Evolutionary conservation across 2,888 invertebrate genomes (phyloP).

Genomic region (Melanchra persicariae): DNA sequence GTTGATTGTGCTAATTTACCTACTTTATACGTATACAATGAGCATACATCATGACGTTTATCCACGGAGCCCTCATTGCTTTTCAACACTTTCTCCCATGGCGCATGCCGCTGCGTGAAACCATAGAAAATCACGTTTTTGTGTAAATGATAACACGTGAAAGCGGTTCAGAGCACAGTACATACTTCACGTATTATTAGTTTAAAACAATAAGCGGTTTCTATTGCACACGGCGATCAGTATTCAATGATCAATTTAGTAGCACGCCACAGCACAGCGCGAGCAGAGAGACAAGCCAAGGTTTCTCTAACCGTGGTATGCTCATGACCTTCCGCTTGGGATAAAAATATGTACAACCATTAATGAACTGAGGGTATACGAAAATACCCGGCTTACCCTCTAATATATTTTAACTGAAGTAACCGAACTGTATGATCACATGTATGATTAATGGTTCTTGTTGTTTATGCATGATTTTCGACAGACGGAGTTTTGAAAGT

Average conservation of each 20-base stretch:
- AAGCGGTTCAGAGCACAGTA: slow-evolving; percentile 45
- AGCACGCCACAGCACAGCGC: slow-evolving; percentile 22
- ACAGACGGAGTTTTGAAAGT: slow-evolving; percentile 1
- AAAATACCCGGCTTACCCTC: slow-evolving; percentile 31
- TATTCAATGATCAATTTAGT: slow-evolving; percentile 35
- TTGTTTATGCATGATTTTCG: slow-evolving; percentile 7
- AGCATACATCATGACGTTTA: slow-evolving; percentile 1
- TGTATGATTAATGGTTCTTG: slow-evolving; percentile 17
- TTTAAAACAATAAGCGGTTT: slow-evolving; percentile 59
- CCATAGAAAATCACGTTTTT: slow-evolving; percentile 46
- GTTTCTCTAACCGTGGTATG: slow-evolving; percentile 10
- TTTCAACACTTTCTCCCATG: slow-evolving; percentile 48
- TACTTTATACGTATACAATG: neutral
- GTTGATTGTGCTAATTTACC: neutral
- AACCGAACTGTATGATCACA: slow-evolving; percentile 5
- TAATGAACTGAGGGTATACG: slow-evolving; percentile 25
- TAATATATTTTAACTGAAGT: neutral
- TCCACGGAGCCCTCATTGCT: slow-evolving; percentile 19
- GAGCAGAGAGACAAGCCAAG: slow-evolving; percentile 7
- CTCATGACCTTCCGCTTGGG: slow-evolving; percentile 29
- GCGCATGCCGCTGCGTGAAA: slow-evolving; percentile 34
- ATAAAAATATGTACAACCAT: slow-evolving; percentile 37
- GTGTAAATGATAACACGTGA: slow-evolving; percentile 58
- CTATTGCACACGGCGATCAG: slow-evolving; percentile 47
- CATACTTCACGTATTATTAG: slow-evolving; percentile 12